Evolutionary conservation across 1,140 invertebrate genomes (phyloP), one percentile per base, ranked within the genome.

Genomic region (Ceratoteleas bidentatus): DNA sequence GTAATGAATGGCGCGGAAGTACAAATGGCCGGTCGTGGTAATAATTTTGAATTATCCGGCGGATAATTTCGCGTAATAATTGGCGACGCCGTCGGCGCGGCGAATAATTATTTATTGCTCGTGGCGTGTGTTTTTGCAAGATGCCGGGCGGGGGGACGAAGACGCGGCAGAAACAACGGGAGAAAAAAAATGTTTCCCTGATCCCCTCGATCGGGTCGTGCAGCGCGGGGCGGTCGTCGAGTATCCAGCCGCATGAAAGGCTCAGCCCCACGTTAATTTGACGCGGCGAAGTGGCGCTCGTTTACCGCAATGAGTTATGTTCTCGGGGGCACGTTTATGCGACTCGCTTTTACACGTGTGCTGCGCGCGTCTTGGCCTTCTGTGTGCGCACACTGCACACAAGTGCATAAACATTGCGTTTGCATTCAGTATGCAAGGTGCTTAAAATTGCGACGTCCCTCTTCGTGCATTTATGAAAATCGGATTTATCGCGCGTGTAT

Each of bases 281-380:
- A 89, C 86, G 83, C 85, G 87, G 83, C 79, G 73, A 86, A 86
- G 85, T 87, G 85, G 84, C 84, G 83, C 84, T 87, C 86, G 88
- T 88, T 89, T 89, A 89, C 83, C 77, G 86, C 87, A 85, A 90
- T 89, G 88, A 89, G 83, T 89, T 90, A 88, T 87, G 86, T 87
- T 87, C 87, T 87, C 84, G 82, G 79, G 85, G 82, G 87, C 85
- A 85, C 87, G 78, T 86, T 88, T 87, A 86, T 87, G 75, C 83
- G 85, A 85, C 83, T 82, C 83, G 81, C 75, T 62, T 84, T 86
- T 86, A 84, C 79, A 85, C 83, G 69, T 79, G 57, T 76, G 73
- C 64, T 61, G 32, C 65, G 32, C 65, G 43, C 47, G 80, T 73
- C 81, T 81, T 79, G 68, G 81, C 81, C 78, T 79, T 80, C 77